Evolutionary conservation across 2,888 invertebrate genomes (phyloP).

Genomic region (Latheticus oryzae): DNA sequence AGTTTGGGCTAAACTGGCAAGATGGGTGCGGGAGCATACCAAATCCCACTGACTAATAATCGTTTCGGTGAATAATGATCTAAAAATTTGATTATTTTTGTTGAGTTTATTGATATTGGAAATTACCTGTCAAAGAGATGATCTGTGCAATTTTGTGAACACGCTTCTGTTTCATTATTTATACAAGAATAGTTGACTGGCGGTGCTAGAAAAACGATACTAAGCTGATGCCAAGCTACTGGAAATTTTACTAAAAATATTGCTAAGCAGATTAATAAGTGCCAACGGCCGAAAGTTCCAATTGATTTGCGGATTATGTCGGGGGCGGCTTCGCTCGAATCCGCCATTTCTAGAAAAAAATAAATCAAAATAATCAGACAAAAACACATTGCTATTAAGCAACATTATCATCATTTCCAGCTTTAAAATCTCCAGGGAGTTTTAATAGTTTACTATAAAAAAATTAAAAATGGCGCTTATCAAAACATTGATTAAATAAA

Average conservation of each 20-base stretch:
- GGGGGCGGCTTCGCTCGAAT: slow-evolving; percentile 65
- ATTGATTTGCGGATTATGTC: slow-evolving; percentile 78
- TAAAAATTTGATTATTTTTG: slow-evolving; percentile 42
- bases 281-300: slow-evolving; percentile 81
- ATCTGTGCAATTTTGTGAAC: slow-evolving; percentile 69
- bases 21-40: slow-evolving; percentile 74
- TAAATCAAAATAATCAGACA: no score
- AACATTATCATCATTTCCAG: no score
- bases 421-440: no score
- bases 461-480: no score
- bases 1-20: slow-evolving; percentile 81
- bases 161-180: slow-evolving; percentile 66
- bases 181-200: slow-evolving; percentile 69
- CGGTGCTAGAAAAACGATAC: slow-evolving; percentile 81
- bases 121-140: slow-evolving; percentile 73
- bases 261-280: slow-evolving; percentile 76
- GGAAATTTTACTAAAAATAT: slow-evolving; percentile 81
- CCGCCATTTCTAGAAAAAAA: slow-evolving; percentile 27
- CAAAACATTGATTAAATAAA: no score
- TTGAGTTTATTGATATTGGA: slow-evolving; percentile 1
- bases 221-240: slow-evolving; percentile 84
- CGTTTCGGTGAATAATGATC: slow-evolving; percentile 75
- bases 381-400: no score
- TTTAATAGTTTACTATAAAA: no score
- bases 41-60: slow-evolving; percentile 82